Conservation (phyloP, 2,797 vertebrate species). For the Dendrocincla tyrannina region DNA sequence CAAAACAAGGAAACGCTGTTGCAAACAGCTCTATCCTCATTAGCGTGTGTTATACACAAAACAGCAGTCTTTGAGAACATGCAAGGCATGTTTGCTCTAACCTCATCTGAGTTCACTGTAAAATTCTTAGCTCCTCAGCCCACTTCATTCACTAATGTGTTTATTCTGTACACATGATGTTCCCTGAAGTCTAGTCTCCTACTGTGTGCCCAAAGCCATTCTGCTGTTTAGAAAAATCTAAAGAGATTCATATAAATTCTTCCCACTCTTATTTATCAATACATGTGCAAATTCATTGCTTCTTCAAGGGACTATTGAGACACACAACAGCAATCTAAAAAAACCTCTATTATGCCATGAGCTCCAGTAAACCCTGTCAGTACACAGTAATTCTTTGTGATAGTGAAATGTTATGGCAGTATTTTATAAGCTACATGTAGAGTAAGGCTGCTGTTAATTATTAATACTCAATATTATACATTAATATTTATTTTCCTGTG, state of each 20-base stretch:
- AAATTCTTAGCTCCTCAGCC: neutral
- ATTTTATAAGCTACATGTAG: constrained; percentile 12
- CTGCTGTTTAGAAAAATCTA: neutral
- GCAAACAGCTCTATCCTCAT: neutral
- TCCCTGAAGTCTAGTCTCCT: neutral
- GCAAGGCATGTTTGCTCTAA: neutral
- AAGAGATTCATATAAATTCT: neutral
- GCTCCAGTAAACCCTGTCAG: constrained; percentile 20
- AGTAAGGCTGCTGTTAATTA: constrained; percentile 46
- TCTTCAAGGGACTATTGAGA: neutral
- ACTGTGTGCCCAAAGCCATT: neutral
- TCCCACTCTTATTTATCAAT: neutral
- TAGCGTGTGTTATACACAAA: neutral
- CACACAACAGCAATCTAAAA: neutral
- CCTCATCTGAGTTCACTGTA: neutral
- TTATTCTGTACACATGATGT: neutral
- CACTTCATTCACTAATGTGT: neutral
- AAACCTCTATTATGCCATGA: neutral
- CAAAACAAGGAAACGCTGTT: neutral
- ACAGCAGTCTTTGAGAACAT: neutral
- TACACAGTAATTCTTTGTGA: constrained; percentile 1
- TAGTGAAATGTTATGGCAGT: neutral
- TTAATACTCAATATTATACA: neutral
- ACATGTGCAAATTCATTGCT: neutral
- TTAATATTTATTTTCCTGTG: constrained; percentile 24